Base-by-base conservation (phyloP, 1,140 invertebrate genomes). In the Lepidotrigona ventralis region DNA sequence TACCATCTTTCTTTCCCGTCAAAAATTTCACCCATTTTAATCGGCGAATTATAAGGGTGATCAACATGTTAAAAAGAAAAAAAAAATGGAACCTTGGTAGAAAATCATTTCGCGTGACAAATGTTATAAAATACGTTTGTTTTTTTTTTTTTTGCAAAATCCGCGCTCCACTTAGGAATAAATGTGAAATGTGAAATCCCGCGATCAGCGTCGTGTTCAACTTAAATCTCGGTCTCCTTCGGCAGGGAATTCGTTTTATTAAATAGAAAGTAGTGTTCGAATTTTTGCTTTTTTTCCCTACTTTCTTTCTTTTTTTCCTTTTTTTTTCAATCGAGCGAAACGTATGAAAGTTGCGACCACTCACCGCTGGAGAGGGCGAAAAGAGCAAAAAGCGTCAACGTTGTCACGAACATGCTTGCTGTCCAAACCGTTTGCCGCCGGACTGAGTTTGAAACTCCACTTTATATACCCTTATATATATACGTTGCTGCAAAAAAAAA, bases 321-420 rank as follows among this genome's bases (percentile, higher is more conserved):
- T 46, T 46, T 46, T 11, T 66, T 66, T 33, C 0, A 64, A 66
- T 6, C 26, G 11, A 19, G 12, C 3, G 29, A 23, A 33, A 68
- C 26, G 29, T 23, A 17, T 19, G 23, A 68, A 17, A 46, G 33
- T 75, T 29, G 19, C 2, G 14, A 19, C 1, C 26, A 69, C 80
- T 76, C 39, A 82, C 80, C 80, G 19, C 60, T 77, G 23, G 19
- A 51, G 21, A 69, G 12, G 12, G 63, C n/a, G 17, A 82, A n/a
- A 6, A 82, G 73, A 21, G 64, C 15, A 9, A 82, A 12, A n/a
- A 82, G 0, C 0, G 64, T n/a, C 19, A 77, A 33, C 1, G 63
- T 69, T 70, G 64, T 23, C 26, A 53, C 17, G 9, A 60, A 14
- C 81, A 83, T 83, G 74, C 39, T 71, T 63, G 39, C 21, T 12